A percentile compares a stretch with the other conserved stretches of the same genome.
Conservation (phyloP, 2,797 vertebrate species). For the Pristis pectinata region DNA sequence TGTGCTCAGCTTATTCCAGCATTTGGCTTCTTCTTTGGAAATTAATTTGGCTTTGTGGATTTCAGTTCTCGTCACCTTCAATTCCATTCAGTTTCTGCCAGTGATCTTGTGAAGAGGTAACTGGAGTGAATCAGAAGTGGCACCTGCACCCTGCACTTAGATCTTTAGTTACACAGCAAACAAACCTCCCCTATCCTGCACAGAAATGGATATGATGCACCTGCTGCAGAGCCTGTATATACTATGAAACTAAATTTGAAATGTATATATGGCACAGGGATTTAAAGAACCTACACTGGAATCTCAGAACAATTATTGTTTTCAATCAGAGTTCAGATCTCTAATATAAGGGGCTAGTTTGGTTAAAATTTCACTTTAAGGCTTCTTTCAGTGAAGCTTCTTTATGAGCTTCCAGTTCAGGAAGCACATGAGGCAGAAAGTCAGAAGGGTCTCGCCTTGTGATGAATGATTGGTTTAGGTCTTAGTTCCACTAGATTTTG, state of each 20-base stretch:
- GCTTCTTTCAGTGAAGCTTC: neutral
- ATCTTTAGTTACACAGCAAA: conserved; percentile 51
- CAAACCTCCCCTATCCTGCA: conserved; percentile 45
- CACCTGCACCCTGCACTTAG: conserved; percentile 39
- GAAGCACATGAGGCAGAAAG: neutral
- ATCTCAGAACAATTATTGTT: conserved; percentile 9
- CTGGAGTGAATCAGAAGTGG: conserved; percentile 56
- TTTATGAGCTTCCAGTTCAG: conserved; percentile 23
- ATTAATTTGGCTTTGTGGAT: conserved; percentile 56
- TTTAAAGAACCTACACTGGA: neutral
- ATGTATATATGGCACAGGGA: neutral
- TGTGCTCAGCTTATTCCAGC: neutral
- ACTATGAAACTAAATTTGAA: neutral
- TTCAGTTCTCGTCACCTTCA: conserved; percentile 55
- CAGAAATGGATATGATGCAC: conserved; percentile 36
- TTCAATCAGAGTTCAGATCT: neutral
- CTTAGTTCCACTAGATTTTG: neutral
- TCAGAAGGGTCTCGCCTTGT: conserved; percentile 23
- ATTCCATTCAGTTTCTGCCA: conserved; percentile 57
- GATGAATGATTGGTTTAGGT: conserved; percentile 34
- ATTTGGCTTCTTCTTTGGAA: conserved; percentile 46
- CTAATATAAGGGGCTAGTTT: neutral
- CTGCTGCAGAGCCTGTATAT: neutral
- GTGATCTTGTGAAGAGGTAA: conserved; percentile 51
- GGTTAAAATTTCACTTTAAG: conserved; percentile 11